Percentiles rank a stretch among this genome's conserved stretches.
Evolutionary conservation across 2,888 invertebrate species (phyloP).

Genomic region (Drosophila prolongata): DNA sequence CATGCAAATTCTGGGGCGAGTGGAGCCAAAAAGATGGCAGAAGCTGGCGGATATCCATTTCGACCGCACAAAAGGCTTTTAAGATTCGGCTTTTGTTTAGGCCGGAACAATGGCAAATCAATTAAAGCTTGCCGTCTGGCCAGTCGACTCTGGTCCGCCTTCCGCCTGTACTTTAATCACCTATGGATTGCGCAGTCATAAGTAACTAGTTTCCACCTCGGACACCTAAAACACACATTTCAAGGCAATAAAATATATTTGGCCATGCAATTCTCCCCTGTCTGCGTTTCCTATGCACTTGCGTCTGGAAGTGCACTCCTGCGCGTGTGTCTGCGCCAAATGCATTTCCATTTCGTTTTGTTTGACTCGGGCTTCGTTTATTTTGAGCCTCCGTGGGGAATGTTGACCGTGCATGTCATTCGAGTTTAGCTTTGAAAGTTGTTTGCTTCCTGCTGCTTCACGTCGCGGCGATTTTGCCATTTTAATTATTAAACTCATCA

Average conservation of each 20-base stretch:
- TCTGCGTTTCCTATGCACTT: neutral
- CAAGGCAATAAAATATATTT: constrained; percentile 72
- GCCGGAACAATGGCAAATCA: constrained; percentile 60
- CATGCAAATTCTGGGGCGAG: constrained; percentile 54
- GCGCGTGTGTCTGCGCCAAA: constrained; percentile 62
- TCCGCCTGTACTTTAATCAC: constrained; percentile 46
- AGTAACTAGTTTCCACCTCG: constrained; percentile 61
- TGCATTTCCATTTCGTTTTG: constrained; percentile 66
- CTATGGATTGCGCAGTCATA: constrained; percentile 34
- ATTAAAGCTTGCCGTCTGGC: constrained; percentile 55
- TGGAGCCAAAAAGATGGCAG: constrained; percentile 24
- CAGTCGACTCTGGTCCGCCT: constrained; percentile 40
- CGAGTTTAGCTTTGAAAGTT: constrained; percentile 73
- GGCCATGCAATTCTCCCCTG: constrained; percentile 18
- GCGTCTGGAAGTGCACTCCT: constrained; percentile 34
- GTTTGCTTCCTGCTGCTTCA: constrained; percentile 72
- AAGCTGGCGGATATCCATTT: constrained; percentile 46
- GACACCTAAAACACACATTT: constrained; percentile 54
- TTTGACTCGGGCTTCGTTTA: constrained; percentile 34
- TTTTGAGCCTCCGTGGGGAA: constrained; percentile 46
- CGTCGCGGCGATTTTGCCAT: constrained; percentile 35
- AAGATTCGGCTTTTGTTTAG: constrained; percentile 40
- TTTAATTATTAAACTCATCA: constrained; percentile 54
- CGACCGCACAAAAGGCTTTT: constrained; percentile 32
- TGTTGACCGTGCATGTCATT: constrained; percentile 71